These are phyloP conservation scores for Camelus bactrianus DNA, from an alignment of 2,113 vertebrate species.

Conservation along the genomic window DNA sequence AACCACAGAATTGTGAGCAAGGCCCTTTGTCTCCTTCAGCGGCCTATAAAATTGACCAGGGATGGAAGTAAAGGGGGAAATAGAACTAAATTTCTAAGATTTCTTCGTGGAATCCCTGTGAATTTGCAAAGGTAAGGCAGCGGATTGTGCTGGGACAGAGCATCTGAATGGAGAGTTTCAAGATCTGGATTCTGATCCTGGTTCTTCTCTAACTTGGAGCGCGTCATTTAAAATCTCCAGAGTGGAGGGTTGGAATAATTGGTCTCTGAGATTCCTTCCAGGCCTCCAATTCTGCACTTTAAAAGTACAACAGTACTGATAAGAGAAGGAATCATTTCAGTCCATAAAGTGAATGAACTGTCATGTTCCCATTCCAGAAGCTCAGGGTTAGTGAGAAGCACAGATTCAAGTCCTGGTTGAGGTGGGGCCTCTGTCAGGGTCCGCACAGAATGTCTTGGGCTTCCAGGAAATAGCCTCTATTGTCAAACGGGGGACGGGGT, in stretches of 20 bases:
- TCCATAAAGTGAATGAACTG: not conserved
- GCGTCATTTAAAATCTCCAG: constrained; percentile 18
- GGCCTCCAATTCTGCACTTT: constrained; percentile 38
- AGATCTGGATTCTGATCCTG: not conserved
- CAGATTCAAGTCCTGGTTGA: not conserved
- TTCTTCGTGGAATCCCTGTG: not conserved
- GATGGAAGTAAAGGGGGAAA: not conserved
- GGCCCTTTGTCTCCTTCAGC: not conserved
- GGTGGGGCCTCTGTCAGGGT: not conserved
- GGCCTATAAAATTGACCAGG: not conserved
- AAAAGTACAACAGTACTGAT: not conserved
- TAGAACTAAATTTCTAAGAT: not conserved
- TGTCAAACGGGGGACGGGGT: not conserved
- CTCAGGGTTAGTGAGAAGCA: not conserved
- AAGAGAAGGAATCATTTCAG: not conserved
- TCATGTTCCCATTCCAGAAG: not conserved
- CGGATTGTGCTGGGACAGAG: not conserved
- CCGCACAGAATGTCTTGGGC: not conserved
- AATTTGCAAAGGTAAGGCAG: not conserved
- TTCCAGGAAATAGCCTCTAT: not conserved
- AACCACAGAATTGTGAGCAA: not conserved
- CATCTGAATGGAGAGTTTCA: not conserved
- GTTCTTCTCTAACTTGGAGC: constrained; percentile 35
- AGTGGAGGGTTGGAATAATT: not conserved
- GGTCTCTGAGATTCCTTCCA: not conserved